Percentiles rank a stretch among this genome's conserved stretches.
phyloP scores from a whole-genome alignment of 1,140 invertebrate genomes.

The Eurosta solidaginis region DNA sequence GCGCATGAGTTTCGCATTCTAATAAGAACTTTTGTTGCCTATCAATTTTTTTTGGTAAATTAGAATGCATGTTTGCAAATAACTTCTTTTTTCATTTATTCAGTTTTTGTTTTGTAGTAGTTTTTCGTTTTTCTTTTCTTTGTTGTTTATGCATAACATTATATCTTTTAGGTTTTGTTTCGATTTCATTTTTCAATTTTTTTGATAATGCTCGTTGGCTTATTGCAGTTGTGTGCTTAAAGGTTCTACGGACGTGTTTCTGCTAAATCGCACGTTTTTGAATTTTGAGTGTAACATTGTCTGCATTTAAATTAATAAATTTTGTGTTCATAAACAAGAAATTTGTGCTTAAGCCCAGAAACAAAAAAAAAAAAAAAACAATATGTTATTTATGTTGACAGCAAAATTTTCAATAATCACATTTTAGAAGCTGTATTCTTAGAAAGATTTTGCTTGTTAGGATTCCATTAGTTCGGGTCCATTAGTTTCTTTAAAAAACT shows the following conservation, averaged over 20 bases:
- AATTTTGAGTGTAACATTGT: neutral
- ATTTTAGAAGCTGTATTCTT: no score
- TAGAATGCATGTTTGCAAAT: neutral
- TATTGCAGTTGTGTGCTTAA: neutral
- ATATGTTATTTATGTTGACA: neutral
- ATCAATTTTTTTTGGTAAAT: neutral
- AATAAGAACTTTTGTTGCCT: neutral
- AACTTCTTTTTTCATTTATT: neutral
- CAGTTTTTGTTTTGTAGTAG: neutral
- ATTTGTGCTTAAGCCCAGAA: neutral
- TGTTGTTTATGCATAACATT: neutral
- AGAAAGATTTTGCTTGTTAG: no score
- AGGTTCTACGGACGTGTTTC: neutral
- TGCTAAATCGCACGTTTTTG: neutral
- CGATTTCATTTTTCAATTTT: neutral
- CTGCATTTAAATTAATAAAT: conserved; percentile 6
- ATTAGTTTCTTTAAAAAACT: no score
- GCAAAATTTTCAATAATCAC: no score
- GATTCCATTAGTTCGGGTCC: no score
- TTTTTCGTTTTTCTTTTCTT: neutral
- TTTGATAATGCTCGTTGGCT: neutral
- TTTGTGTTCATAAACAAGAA: neutral
- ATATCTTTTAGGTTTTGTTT: neutral
- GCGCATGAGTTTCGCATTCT: neutral
- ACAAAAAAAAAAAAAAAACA: no score